These are phyloP conservation scores for Sialia sialis DNA, from an alignment of 2,113 vertebrate genomes.

Conservation along the genomic window DNA sequence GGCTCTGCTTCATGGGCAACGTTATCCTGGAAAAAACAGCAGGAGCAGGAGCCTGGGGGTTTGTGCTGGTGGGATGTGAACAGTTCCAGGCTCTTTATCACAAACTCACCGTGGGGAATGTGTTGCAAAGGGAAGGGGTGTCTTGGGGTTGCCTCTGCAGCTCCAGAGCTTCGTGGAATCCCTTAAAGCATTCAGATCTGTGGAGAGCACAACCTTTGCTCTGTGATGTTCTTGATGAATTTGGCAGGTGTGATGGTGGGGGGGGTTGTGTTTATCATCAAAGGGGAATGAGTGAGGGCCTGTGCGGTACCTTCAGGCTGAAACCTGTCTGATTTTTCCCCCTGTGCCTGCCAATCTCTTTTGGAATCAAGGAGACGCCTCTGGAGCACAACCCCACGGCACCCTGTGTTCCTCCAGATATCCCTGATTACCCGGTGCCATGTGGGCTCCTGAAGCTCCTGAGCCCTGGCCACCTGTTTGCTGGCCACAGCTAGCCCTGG, in stretches of 20 bases:
- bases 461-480: not conserved
- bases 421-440: not conserved
- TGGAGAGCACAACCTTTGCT: not conserved
- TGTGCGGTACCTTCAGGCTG: slow-evolving; percentile 64
- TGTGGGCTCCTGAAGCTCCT: not conserved
- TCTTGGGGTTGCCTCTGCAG: slow-evolving; percentile 53
- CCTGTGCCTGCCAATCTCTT: slow-evolving; percentile 59
- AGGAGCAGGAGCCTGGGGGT: not conserved
- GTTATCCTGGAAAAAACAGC: not conserved
- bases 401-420: slow-evolving; percentile 29
- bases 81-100: not conserved
- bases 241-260: slow-evolving; percentile 34
- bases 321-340: slow-evolving; percentile 65
- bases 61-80: not conserved
- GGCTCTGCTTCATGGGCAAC: not conserved
- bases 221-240: slow-evolving; percentile 63
- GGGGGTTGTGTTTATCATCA: slow-evolving; percentile 54
- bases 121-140: slow-evolving; percentile 17
- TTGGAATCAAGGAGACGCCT: slow-evolving; percentile 65
- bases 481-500: not conserved
- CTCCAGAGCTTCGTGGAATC: slow-evolving; percentile 52
- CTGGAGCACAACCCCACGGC: slow-evolving; percentile 48
- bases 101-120: not conserved
- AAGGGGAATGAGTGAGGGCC: slow-evolving; percentile 64
- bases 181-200: slow-evolving; percentile 23